Base-by-base conservation (phyloP, 2,888 invertebrate genomes). In the Drosophila demipolita region DNA sequence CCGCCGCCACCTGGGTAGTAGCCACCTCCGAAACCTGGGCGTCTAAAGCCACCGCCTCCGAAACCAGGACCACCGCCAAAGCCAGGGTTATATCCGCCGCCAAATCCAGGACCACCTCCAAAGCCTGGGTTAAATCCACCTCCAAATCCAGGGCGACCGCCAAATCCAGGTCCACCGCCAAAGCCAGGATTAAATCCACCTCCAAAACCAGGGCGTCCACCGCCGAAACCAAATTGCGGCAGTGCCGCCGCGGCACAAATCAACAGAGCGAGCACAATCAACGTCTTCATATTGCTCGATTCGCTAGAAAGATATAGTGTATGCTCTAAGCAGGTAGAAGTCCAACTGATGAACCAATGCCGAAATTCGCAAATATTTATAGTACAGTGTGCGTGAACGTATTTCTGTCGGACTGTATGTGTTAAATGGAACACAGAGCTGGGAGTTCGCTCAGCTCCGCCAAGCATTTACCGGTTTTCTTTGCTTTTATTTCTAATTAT, bases 181-280 rank as follows among this genome's bases (percentile, higher is more conserved):
- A 42, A 38, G 20, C 65, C 65, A 3, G 23, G 49, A 9, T 38
- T 38, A 15, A 48, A 48, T 2, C 48, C 48, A 12, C 48, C 52
- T 2, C 48, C 48, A 29, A 29, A 48, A 26, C 57, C 55, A 4
- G 57, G 66, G 1, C 61, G 49, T 29, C 29, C 23, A 15, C 65
- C 50, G 12, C 66, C 49, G 8, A 48, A 62, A 2, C 61, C 77
- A 33, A 57, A 76, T 50, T 77, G 77, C 15, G 81, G 91, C 67
- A 82, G 6, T 3, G 91, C 91, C 45, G 82, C 64, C 36, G 73
- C 82, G 26, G 77, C 89, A 35, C 89, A 90, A 69, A 91, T 78
- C 72, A 90, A 29, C 61, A 92, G 58, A n/a, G 87, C 83, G 17
- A 91, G 61, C 36, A 89, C 83, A 72, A 91, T 74, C 33, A 91